Percentiles rank a stretch among this genome's conserved stretches.
Conservation (phyloP, 2,113 vertebrate species). For the Anthoscopus minutus region DNA sequence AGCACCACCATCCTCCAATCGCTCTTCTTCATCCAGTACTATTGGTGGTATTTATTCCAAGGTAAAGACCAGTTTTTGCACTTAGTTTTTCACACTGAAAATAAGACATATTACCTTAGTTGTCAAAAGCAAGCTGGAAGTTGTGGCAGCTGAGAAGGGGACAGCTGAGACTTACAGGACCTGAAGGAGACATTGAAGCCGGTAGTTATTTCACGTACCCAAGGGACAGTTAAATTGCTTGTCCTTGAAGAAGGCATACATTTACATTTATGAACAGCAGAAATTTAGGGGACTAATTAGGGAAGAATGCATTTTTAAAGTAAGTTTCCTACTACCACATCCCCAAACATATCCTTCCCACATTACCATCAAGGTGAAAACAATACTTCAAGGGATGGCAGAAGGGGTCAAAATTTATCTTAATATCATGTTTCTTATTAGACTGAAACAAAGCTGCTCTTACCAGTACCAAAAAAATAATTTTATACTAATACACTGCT, state of each 20-base stretch:
- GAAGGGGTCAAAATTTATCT: not conserved
- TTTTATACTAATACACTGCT: not conserved
- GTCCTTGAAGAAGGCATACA: not conserved
- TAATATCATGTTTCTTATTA: not conserved
- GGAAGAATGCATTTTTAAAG: not conserved
- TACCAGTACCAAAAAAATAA: not conserved
- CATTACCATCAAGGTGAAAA: not conserved
- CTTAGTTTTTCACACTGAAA: not conserved
- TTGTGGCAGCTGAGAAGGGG: not conserved
- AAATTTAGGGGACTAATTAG: not conserved
- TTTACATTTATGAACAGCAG: not conserved
- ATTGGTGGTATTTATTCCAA: not conserved
- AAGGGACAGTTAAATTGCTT: not conserved
- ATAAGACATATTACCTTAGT: not conserved
- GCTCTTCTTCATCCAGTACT: not conserved
- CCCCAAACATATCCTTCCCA: not conserved
- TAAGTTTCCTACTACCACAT: not conserved
- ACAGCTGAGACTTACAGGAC: not conserved
- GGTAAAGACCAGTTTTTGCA: not conserved
- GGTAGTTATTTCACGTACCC: not conserved
- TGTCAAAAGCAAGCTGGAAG: not conserved
- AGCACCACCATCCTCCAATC: not conserved
- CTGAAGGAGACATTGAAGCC: fast-evolving
- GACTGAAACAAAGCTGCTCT: not conserved
- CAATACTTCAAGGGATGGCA: not conserved